Percentiles rank a stretch among this genome's conserved stretches.
Evolutionary conservation across 23 tunicate genomes (phyloP).

Genomic region (Oikopleura dioica): DNA sequence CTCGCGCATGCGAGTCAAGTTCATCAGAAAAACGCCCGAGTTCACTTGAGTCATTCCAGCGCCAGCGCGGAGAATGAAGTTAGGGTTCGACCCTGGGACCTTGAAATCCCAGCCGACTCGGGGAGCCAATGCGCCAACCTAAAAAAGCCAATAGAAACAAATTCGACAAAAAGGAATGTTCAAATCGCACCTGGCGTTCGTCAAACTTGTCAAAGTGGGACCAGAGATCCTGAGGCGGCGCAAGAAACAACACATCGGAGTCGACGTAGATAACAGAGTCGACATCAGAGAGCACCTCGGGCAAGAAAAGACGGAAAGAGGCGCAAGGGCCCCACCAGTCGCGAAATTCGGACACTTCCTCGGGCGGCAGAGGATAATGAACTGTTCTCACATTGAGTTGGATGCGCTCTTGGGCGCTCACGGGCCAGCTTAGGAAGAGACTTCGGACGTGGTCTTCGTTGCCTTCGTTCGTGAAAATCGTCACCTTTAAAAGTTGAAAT

Average conservation of each 20-base stretch:
- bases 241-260: slow-evolving; percentile 68
- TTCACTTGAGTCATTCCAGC: slow-evolving; percentile 72
- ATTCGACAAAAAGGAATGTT: no score
- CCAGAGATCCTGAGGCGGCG: slow-evolving; percentile 60
- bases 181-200: slow-evolving; percentile 29
- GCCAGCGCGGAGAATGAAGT: slow-evolving; percentile 26
- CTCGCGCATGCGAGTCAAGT: slow-evolving; percentile 61
- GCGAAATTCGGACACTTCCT: slow-evolving; percentile 24
- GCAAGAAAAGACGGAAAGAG: slow-evolving; percentile 66
- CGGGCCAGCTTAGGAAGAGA: slow-evolving; percentile 17
- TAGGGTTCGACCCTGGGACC: slow-evolving; percentile 41
- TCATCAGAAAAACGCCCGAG: slow-evolving; percentile 92
- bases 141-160: no score
- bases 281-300: slow-evolving; percentile 24
- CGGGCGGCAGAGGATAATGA: slow-evolving; percentile 29
- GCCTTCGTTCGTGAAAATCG: slow-evolving; percentile 1
- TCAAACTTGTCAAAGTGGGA: slow-evolving; percentile 27
- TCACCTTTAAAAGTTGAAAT: slow-evolving; percentile 2
- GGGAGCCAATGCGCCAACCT: slow-evolving; percentile 41
- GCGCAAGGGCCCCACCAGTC: slow-evolving; percentile 98
- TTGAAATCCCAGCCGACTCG: slow-evolving; percentile 94
- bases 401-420: slow-evolving; percentile 23
- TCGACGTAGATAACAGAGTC: slow-evolving; percentile 84
- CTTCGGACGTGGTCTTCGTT: background rate
- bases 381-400: slow-evolving; percentile 3